phyloP scores from a whole-genome alignment of 2,888 invertebrate genomes.

The Tetranychus truncatus region DNA sequence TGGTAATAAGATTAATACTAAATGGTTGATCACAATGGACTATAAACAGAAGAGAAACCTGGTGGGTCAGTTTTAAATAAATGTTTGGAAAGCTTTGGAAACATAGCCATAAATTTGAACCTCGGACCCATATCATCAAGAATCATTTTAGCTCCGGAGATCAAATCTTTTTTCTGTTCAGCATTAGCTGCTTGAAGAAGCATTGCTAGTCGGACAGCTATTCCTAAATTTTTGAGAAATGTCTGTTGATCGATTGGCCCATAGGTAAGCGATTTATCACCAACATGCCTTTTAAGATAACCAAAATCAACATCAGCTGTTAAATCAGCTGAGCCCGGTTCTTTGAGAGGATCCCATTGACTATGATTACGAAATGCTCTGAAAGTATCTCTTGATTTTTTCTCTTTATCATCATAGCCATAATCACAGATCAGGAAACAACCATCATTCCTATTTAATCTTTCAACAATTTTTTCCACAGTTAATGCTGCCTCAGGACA shows the following conservation, averaged over 20 bases:
- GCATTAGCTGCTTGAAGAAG: slow-evolving; percentile 33
- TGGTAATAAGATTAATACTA: too few relatives aligned
- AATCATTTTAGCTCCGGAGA: slow-evolving; percentile 65
- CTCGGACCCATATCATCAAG: slow-evolving; percentile 75
- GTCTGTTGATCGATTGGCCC: slow-evolving; percentile 71
- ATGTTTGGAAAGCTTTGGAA: slow-evolving; percentile 48
- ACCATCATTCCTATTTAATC: slow-evolving; percentile 44
- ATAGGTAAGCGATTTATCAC: slow-evolving; percentile 40
- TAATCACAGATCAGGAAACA: slow-evolving; percentile 77
- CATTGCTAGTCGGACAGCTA: slow-evolving; percentile 44
- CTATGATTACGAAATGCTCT: slow-evolving; percentile 61
- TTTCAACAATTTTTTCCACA: slow-evolving; percentile 47
- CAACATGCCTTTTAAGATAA: slow-evolving; percentile 41
- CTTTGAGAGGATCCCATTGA: slow-evolving; percentile 60
- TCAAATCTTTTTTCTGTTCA: slow-evolving; percentile 41
- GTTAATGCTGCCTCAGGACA: slow-evolving; percentile 51
- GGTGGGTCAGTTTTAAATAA: slow-evolving; percentile 49
- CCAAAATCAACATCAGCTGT: slow-evolving; percentile 95
- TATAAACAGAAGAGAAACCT: slow-evolving; percentile 33
- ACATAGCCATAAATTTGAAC: slow-evolving; percentile 73
- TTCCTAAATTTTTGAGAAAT: slow-evolving; percentile 64
- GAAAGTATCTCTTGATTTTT: slow-evolving; percentile 39
- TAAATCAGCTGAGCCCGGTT: slow-evolving; percentile 79
- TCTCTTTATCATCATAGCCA: slow-evolving; percentile 76
- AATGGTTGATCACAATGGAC: too few relatives aligned